phyloP scores from a whole-genome alignment of 1,140 invertebrate species.

The Cydia splendana region DNA sequence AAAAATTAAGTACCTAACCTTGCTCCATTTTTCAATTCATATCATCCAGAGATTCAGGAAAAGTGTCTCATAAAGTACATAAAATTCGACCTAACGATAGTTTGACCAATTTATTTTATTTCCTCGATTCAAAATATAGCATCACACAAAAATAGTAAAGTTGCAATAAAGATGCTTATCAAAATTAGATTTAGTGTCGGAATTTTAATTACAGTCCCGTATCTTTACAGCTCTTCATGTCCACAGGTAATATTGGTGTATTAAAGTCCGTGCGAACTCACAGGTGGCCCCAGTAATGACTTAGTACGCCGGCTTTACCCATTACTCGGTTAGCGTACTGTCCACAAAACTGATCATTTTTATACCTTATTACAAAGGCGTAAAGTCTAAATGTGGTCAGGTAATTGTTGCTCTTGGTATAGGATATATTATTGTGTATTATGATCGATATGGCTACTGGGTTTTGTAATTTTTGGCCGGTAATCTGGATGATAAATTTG shows the following conservation, averaged over 20 bases:
- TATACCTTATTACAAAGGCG: background rate
- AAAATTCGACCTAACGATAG: too few relatives aligned
- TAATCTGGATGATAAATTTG: constrained; percentile 22
- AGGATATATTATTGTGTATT: background rate
- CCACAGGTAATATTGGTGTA: constrained; percentile 51
- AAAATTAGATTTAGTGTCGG: constrained; percentile 46
- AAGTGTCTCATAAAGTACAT: too few relatives aligned
- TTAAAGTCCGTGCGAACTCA: constrained; percentile 62
- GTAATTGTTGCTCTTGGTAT: background rate
- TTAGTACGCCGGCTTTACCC: constrained; percentile 64
- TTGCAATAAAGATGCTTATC: constrained; percentile 24
- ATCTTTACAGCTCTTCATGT: constrained; percentile 54
- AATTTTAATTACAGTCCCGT: constrained; percentile 54
- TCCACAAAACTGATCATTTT: background rate
- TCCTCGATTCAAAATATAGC: background rate
- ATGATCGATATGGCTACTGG: constrained; percentile 18
- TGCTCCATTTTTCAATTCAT: too few relatives aligned
- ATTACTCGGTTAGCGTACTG: constrained; percentile 57
- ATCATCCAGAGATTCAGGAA: too few relatives aligned
- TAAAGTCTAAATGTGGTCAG: background rate
- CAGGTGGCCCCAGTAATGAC: constrained; percentile 61
- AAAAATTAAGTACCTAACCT: too few relatives aligned
- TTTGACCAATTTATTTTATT: too few relatives aligned
- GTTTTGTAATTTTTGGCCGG: background rate
- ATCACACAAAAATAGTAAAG: background rate